Percentiles rank a stretch among this genome's conserved stretches.
Conservation (phyloP, 2,888 invertebrate species). For the Seira musarum region DNA sequence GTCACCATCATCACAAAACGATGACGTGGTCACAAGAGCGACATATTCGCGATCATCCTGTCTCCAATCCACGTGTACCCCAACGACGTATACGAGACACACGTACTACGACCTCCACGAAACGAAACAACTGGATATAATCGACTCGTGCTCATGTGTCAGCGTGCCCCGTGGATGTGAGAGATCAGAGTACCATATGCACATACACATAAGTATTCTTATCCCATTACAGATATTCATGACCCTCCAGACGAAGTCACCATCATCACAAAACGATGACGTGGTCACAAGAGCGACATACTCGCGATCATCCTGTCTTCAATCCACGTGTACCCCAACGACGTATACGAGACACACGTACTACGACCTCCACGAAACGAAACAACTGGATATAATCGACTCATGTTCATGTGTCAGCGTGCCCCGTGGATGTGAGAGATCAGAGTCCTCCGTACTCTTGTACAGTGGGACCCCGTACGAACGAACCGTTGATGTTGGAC, state of each 20-base stretch:
- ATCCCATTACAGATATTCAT: conserved; percentile 62
- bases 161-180: conserved; percentile 60
- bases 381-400: conserved; percentile 66
- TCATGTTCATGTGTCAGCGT: conserved; percentile 63
- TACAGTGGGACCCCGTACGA: conserved; percentile 67
- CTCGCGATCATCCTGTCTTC: conserved; percentile 62
- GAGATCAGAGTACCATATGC: conserved; percentile 29
- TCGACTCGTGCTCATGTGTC: conserved; percentile 66
- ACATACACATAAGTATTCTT: neutral
- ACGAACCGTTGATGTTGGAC: conserved; percentile 61
- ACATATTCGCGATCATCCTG: too few relatives aligned
- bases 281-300: neutral
- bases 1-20: conserved; percentile 9
- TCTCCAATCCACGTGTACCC: conserved; percentile 60
- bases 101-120: conserved; percentile 62
- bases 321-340: conserved; percentile 61
- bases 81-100: conserved; percentile 57
- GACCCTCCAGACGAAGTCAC: conserved; percentile 51
- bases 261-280: conserved; percentile 19
- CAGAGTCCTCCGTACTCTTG: conserved; percentile 49
- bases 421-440: conserved; percentile 60
- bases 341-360: conserved; percentile 59
- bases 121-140: conserved; percentile 63
- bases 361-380: conserved; percentile 60
- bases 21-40: conserved; percentile 6